Percentiles rank a stretch among this genome's conserved stretches.
Conservation (phyloP, 2,113 vertebrate species). For the Hippotragus niger region DNA sequence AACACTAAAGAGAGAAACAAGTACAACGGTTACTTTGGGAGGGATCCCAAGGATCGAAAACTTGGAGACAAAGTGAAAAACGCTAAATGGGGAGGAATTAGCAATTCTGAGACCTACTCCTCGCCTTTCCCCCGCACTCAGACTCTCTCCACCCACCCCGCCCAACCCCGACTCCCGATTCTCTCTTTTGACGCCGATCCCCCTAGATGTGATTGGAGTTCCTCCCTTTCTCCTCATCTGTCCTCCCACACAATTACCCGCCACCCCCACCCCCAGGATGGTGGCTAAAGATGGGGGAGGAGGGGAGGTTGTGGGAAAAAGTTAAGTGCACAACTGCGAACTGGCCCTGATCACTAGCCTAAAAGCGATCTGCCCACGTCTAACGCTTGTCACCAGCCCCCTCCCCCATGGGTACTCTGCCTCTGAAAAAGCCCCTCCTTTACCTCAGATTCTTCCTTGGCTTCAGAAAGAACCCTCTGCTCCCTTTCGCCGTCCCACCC, state of each 20-base stretch:
- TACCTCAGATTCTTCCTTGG: neutral
- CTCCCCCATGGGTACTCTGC: neutral
- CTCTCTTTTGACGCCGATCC: neutral
- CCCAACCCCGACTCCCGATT: neutral
- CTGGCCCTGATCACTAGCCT: neutral
- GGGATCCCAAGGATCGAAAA: neutral
- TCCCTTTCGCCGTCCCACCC: neutral
- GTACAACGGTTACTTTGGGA: neutral
- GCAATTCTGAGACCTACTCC: neutral
- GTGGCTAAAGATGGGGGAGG: neutral
- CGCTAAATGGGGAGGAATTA: neutral
- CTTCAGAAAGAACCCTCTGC: neutral
- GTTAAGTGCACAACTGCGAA: constrained; percentile 35
- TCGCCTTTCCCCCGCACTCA: neutral
- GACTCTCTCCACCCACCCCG: neutral
- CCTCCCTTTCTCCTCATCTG: neutral
- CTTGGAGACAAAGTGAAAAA: neutral
- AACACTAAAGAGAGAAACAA: neutral
- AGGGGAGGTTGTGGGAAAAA: neutral
- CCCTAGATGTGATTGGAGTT: neutral
- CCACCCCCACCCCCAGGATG: neutral
- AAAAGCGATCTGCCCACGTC: neutral
- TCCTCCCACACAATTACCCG: neutral
- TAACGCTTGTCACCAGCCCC: neutral
- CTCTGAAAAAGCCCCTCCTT: neutral